Evolutionary conservation across 2,888 invertebrate genomes (phyloP), one percentile per base, ranked within the genome.

Genomic region (Chironomus tentans): DNA sequence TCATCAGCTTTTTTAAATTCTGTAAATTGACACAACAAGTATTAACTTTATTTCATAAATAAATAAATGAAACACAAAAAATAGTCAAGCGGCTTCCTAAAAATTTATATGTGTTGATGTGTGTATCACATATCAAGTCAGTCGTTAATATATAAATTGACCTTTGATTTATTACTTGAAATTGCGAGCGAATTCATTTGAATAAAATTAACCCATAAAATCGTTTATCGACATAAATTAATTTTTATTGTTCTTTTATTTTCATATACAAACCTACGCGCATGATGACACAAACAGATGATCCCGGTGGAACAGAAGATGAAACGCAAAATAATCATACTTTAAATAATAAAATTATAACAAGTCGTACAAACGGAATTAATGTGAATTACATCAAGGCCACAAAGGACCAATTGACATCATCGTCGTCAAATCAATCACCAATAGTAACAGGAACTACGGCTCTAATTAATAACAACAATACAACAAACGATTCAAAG

Each of bases 401-500:
- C 48, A 48, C 28, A 48, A 74, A 68, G 68, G 74, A 65, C 68
- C 74, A 72, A 72, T 65, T 22, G 48, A 77, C 24, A 74, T 69
- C 76, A 38, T 74, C 76, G 68, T 76, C 62, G 21, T 72, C 70
- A 76, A 50, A 47, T 15, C 48, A 61, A 50, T 50, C 71, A 76
- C 65, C 62, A 76, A 65, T 38, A 46, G 62, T 56, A 28, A 78
- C 61, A 12, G 75, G 77, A 56, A 24, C 24, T 21, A 21, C 65
- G 13, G 24, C 13, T 65, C 24, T 65, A 65, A 65, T 24, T 65
- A 65, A 22, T 65, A 65, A 65, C 13, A 65, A 65, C 56, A 70
- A 70, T 46, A 50, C 70, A 70, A 70, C 82, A 80, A 87, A 87
- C 85, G 90, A 89, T 81, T 88, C 88, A 81, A 92, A 91, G 84